Evolutionary conservation across 2,797 vertebrate species (phyloP), one percentile per base, ranked within the genome.

Genomic region (Hafferia zeledoni): DNA sequence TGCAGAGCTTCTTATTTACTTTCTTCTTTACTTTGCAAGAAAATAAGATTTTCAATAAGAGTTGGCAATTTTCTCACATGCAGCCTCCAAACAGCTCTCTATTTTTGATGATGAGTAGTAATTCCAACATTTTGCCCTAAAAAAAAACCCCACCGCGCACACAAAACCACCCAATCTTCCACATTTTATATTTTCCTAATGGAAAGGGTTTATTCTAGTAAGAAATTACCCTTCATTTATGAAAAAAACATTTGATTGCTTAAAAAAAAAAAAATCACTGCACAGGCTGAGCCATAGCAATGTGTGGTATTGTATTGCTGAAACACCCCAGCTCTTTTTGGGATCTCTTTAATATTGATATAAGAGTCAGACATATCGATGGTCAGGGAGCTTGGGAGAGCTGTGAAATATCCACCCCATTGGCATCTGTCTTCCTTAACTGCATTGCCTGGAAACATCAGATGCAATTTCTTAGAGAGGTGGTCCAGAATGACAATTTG

Each of bases 31-130:
- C 64, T 94, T 80, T 80, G 76, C 84, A 80, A 94, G 82, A 46
- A 91, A 96, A 94, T 93, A 89, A 91, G 88, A 15, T 64, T 91
- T 80, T 92, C 88, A 80, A 56, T 83, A 90, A 92, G 87, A 84
- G n/a, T 1, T 19, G 80, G 92, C 86, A 89, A 94, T 97, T 94
- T 94, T 64, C 91, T 96, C 86, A 35, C 84, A 70, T 37, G 37
- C 87, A 76, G 86, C 84, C 76, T 90, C 80, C 17, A 11, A 91
- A 43, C 61, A 52, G 77, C 84, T 79, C 92, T 47, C 76, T 82
- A 1, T 83, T 95, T 93, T 46, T 57, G 87, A 89, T 88, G 91
- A 92, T 80, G 81, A 92, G 90, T 67, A 67, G 88, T 41, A 95
- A 94, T 95, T 91, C 84, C 89, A 79, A 28, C 1, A 9, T 70